Base-by-base conservation (phyloP, 2,888 invertebrate genomes). In the Melanophora roralis region DNA sequence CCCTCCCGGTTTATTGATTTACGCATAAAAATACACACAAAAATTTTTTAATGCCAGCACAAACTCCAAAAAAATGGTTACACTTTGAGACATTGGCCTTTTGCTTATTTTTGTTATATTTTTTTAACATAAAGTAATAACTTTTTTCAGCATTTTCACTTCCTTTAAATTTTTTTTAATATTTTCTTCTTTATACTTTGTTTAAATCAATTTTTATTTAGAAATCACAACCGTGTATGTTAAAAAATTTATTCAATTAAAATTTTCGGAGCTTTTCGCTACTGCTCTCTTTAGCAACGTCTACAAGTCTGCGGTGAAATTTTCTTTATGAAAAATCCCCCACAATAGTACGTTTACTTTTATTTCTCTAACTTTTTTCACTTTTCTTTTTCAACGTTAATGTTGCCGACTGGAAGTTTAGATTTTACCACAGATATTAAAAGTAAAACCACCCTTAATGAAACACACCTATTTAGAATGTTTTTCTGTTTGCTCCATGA, bases 251-350 rank as follows among this genome's bases (percentile, higher is more conserved):
- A 64, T 64, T 23, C 19, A 40, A 55, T 57, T 14, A 14, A 49
- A 55, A 43, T 34, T 65, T 67, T 62, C 21, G 14, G 47, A 40
- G 62, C 73, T 73, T 78, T 38, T 57, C 71, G 51, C 62, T 0
- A 49, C 53, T 40, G 59, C 53, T 55, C 45, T 68, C 40, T 64
- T 8, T 49, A 57, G 53, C 27, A 19, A 75, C 83, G 82, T 81
- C 78, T 75, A 77, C 83, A 81, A 81, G 79, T 79, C 80, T 84
- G 82, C 85, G 82, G 78, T 77, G 79, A 81, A 84, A 85, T 83
- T 77, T 84, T 83, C 76, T 36, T 65, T 73, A 49, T 76, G 76
- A 73, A 76, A 76, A 71, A 80, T 80, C 65, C 57, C 72, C 51
- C 72, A 72, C 64, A 76, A 76, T 36, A 57, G 51, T 21, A 67